phyloP scores from a whole-genome alignment of 2,797 vertebrate genomes.

The Sciurus carolinensis region DNA sequence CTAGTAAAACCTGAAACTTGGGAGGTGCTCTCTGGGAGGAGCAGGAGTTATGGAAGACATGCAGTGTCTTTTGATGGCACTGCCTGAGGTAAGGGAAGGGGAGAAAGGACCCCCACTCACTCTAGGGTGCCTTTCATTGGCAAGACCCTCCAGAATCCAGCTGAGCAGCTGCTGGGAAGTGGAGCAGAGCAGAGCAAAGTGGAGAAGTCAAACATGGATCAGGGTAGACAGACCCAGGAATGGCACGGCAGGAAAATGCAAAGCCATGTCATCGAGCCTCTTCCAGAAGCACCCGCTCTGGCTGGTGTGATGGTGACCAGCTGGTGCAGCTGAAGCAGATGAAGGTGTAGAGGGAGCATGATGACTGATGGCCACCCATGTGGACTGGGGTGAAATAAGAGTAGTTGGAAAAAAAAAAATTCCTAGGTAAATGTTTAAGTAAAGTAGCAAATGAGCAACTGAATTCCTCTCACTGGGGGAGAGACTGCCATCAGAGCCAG shows the following conservation, averaged over 20 bases:
- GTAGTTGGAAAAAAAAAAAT: not conserved
- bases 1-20: not conserved
- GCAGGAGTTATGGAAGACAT: not conserved
- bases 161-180: not conserved
- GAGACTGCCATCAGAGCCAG: not conserved
- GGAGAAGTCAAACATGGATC: not conserved
- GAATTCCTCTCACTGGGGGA: not conserved
- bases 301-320: not conserved
- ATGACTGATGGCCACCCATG: too few species aligned
- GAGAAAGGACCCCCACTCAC: not conserved
- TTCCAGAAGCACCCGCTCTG: not conserved
- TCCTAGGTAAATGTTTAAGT: not conserved
- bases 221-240: not conserved
- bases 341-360: not conserved
- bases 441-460: not conserved
- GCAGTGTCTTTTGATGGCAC: not conserved
- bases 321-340: not conserved
- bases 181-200: not conserved
- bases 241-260: not conserved
- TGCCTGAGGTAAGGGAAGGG: not conserved
- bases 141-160: not conserved
- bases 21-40: not conserved
- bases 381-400: not conserved
- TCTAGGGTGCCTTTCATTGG: rapidly evolving
- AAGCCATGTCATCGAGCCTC: not conserved